Evolutionary conservation across 1,140 invertebrate genomes (phyloP), one percentile per base, ranked within the genome.

Genomic region (Rhopalosiphum padi): DNA sequence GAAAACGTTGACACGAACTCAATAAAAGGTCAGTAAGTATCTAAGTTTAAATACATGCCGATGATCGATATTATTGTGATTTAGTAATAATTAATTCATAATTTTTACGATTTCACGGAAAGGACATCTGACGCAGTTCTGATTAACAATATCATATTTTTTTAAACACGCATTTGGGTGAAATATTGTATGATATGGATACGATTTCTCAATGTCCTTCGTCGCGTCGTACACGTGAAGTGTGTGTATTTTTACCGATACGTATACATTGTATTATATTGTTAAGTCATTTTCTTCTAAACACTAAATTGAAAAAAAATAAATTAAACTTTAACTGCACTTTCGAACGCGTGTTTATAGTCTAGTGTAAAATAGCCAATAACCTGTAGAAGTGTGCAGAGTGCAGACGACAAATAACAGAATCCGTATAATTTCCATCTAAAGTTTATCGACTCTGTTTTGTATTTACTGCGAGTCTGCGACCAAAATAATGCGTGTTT

Each of bases 401-500:
- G 25, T 25, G 82, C 21, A 35, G 82, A 83, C 37, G 83, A 23
- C 22, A 35, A 89, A 30, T 11, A 60, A 90, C 30, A 41, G 88
- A 90, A 60, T 60, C 53, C 88, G 88, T 60, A 41, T 1, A 60
- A 90, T 89, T 46, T 53, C 11, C 46, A 53, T 5, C 2, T 18
- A 60, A n/a, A 90, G 88, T 90, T 90, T 60, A 90, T 60, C 53
- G 88, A 90, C 88, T 25, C 30, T 11, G 37, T n/a, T 77, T 77
- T n/a, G 37, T 37, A 48, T 88, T 51, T 88, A 88, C 35, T 88
- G n/a, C 87, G 46, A 88, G 3, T n/a, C 35, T 88, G n/a, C 87
- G 46, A 88, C 9, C 48, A 86, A 86, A 86, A 86, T 46, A 86
- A 46, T 86, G 41, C 37, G 21, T 83, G 82, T 83, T 83, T 8